Evolutionary conservation across 2,888 invertebrate species (phyloP), one percentile per base, ranked within the genome.

Genomic region (Spodoptera littoralis): DNA sequence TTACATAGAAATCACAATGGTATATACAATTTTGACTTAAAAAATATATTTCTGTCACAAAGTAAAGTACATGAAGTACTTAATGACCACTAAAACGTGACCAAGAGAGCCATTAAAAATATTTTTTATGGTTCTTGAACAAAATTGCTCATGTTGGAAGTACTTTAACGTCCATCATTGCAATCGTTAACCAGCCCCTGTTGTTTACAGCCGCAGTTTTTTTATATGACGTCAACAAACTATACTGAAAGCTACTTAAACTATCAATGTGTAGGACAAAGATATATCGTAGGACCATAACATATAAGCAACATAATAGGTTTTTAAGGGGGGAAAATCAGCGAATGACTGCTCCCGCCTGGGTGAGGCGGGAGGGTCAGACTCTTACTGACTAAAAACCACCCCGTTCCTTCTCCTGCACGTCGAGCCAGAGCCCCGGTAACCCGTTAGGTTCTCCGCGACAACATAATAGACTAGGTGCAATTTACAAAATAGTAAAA

Each of bases 121-220:
- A 65, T 54, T 71, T 71, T 66, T 67, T 71, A 67, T 65, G 13
- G 22, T 46, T 54, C 45, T 71, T 64, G 72, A 67, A 65, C 65
- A 64, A 71, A 67, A 67, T 67, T 64, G 66, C 46, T 54, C 65
- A 53, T 71, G 65, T 64, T 67, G 54, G 50, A 41, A 54, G 65
- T 65, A 72, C 72, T 71, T 72, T 54, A 50, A 72, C 50, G 54
- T 72, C 50, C 54, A 51, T 72, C 66, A 65, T 71, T 50, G 65
- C 36, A 22, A 65, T 65, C 54, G 66, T 71, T 65, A 67, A 50
- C 49, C 18, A 50, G 43, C 5, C 30, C 43, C 18, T 13, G 46
- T 47, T 54, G 24, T 67, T 54, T 71, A 72, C 54, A 41, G 50
- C 18, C 4, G 4, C 36, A 36, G 36, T 48, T 48, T 27, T 24